These are phyloP conservation scores for Tinea semifulvella DNA, from an alignment of 2,888 invertebrate species.

Conservation along the genomic window DNA sequence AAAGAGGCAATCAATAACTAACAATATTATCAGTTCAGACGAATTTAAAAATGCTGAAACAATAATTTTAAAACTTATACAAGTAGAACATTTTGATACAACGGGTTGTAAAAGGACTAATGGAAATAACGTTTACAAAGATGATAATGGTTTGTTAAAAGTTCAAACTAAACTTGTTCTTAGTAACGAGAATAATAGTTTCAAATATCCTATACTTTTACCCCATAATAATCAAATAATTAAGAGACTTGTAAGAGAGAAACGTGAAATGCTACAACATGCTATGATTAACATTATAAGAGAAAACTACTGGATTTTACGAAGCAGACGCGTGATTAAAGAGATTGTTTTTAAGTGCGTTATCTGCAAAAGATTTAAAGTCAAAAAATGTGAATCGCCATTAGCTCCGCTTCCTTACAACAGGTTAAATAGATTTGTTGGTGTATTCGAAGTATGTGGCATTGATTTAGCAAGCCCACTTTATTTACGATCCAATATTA, in stretches of 20 bases:
- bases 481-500: background rate
- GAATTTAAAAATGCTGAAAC: conserved; percentile 1
- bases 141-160: conserved; percentile 1
- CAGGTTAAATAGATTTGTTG: background rate
- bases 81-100: background rate
- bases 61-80: background rate
- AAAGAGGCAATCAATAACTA: background rate
- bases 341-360: background rate
- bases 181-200: background rate
- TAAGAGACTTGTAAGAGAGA: too few species aligned
- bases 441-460: background rate
- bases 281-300: background rate
- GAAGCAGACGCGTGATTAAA: background rate
- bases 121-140: too few species aligned
- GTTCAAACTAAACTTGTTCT: conserved; percentile 1
- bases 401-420: conserved; percentile 2
- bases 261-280: conserved; percentile 3
- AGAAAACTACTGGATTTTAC: too few species aligned
- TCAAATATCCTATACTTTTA: conserved; percentile 7
- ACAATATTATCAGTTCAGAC: background rate
- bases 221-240: background rate
- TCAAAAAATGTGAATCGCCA: conserved; percentile 1
- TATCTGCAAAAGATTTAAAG: conserved; percentile 6
- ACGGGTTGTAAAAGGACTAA: background rate
- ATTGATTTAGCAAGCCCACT: background rate